These are phyloP conservation scores for Stigmatopora argus DNA, from an alignment of 2,113 vertebrate genomes.

Conservation along the genomic window DNA sequence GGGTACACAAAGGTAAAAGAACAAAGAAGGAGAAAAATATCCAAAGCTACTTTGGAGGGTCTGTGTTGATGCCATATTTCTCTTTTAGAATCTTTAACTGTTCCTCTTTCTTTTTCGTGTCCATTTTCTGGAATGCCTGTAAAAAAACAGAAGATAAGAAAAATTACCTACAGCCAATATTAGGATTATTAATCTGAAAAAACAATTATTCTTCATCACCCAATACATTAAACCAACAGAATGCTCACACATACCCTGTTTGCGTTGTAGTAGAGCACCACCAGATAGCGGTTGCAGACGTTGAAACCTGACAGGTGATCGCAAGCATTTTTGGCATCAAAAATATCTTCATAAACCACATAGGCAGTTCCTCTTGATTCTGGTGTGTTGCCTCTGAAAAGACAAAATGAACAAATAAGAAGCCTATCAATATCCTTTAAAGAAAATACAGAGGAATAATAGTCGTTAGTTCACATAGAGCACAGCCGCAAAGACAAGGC, in stretches of 20 bases:
- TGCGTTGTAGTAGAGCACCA: conserved; percentile 95
- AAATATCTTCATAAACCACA: conserved; percentile 98
- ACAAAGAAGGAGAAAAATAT: background rate
- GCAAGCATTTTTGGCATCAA: conserved; percentile 97
- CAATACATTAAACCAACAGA: background rate
- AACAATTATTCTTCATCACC: background rate
- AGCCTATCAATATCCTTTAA: background rate
- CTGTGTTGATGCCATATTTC: conserved; percentile 98
- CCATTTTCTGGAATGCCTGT: conserved; percentile 99
- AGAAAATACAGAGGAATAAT: background rate
- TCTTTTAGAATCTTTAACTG: conserved; percentile 97
- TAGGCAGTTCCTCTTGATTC: conserved; percentile 95
- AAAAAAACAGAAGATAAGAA: conserved; percentile 6
- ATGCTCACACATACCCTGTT: conserved; percentile 80
- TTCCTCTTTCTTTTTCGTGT: conserved; percentile 99
- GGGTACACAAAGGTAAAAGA: background rate
- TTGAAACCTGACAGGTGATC: conserved; percentile 99
- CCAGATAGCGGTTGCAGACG: conserved; percentile 97
- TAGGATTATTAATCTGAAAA: background rate
- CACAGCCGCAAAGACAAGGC: too few species aligned
- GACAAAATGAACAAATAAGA: background rate
- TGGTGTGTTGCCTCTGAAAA: conserved; percentile 90
- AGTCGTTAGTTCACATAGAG: too few species aligned
- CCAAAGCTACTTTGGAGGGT: conserved; percentile 84
- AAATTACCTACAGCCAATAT: background rate